Conservation (phyloP, 2,888 invertebrate species). For the Eristalis arbustorum region DNA sequence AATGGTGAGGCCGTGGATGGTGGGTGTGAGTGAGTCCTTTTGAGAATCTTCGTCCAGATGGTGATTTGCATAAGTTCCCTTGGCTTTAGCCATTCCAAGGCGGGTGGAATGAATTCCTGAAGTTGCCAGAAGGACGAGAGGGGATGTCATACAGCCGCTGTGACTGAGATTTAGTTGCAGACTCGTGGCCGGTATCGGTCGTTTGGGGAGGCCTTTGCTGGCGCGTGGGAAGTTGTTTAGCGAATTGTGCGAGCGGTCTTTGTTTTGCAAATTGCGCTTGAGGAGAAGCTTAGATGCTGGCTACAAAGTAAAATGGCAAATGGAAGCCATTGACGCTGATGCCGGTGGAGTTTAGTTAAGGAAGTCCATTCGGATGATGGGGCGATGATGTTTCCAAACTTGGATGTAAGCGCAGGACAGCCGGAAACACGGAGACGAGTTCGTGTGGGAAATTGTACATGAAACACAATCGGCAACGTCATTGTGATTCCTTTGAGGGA, state of each 20-base stretch:
- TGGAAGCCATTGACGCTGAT: not conserved
- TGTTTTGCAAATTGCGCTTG: not conserved
- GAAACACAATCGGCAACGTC: too few species aligned
- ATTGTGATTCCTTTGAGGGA: too few species aligned
- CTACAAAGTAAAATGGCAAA: not conserved
- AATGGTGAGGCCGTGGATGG: too few species aligned
- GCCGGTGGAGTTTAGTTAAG: not conserved
- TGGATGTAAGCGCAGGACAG: too few species aligned
- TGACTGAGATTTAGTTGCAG: not conserved
- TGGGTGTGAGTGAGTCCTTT: not conserved
- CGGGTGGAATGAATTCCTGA: conserved; percentile 38
- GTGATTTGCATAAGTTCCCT: conserved; percentile 67
- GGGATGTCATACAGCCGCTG: not conserved
- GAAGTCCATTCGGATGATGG: not conserved
- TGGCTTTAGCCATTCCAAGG: conserved; percentile 39
- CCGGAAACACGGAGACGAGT: too few species aligned
- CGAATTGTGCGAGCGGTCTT: not conserved
- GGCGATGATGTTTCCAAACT: not conserved
- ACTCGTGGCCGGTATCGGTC: not conserved
- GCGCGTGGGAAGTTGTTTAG: not conserved
- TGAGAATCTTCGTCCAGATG: conserved; percentile 65
- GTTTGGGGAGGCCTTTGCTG: not conserved
- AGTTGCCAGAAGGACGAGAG: not conserved
- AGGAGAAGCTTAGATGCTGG: not conserved
- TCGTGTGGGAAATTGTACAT: too few species aligned